These are phyloP conservation scores for Malurus alboscapulatus DNA, from an alignment of 2,113 vertebrate species.

Conservation along the genomic window DNA sequence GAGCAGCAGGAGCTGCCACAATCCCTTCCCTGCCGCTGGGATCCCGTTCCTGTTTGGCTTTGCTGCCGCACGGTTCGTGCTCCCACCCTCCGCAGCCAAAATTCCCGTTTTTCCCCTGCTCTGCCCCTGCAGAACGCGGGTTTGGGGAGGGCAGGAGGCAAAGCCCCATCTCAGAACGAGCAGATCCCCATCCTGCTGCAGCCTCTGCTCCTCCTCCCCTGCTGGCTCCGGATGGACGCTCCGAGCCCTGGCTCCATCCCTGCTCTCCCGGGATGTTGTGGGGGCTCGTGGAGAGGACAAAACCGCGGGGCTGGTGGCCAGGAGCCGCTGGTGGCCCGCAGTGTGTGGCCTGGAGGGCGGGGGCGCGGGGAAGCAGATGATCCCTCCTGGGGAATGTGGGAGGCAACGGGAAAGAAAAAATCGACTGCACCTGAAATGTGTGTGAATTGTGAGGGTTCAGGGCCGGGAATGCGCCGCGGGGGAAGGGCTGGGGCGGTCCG, in stretches of 20 bases:
- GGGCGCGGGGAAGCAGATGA: background rate
- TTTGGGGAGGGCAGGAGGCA: background rate
- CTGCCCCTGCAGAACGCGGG: background rate
- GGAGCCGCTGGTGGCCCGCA: background rate
- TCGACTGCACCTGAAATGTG: background rate
- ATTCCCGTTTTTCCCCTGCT: background rate
- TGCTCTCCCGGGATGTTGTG: background rate
- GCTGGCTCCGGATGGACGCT: background rate
- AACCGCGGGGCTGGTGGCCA: background rate
- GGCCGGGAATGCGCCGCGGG: background rate
- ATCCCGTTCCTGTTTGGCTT: slow-evolving; percentile 46
- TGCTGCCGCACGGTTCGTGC: slow-evolving; percentile 24
- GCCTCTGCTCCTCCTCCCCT: background rate
- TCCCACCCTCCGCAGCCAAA: background rate
- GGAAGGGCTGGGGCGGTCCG: background rate
- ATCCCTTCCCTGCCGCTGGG: background rate
- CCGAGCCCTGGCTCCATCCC: background rate
- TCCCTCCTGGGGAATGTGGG: background rate
- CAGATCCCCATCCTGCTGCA: background rate
- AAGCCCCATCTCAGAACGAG: background rate
- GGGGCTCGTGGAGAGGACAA: background rate
- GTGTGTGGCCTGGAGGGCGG: slow-evolving; percentile 20
- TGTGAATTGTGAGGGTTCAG: background rate
- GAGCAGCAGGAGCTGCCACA: slow-evolving; percentile 30
- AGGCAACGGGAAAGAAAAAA: background rate